Evolutionary conservation across 2,797 vertebrate species (phyloP).

Genomic region (Tympanoctomys barrerae): DNA sequence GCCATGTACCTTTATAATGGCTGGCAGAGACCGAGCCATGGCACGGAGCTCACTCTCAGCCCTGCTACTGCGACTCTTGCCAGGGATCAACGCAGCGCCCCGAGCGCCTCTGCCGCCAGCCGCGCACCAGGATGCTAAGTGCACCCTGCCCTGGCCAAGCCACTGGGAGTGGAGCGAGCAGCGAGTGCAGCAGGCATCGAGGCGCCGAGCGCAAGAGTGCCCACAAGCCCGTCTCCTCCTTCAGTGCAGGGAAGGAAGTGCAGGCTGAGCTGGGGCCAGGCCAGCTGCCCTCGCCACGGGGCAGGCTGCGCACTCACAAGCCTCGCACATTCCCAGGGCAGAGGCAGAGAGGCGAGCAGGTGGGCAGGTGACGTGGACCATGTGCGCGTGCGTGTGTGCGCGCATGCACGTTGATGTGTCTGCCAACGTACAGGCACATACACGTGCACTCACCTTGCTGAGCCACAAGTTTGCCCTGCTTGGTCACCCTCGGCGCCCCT

Average conservation of each 20-base stretch:
- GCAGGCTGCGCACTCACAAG: neutral
- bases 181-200: neutral
- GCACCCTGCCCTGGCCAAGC: neutral
- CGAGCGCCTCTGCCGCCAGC: neutral
- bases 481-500: neutral
- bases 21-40: neutral
- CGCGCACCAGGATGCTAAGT: neutral
- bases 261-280: neutral
- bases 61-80: neutral
- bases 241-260: neutral
- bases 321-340: neutral
- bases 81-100: neutral
- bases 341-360: neutral
- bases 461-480: accelerated
- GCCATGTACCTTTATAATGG: neutral
- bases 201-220: neutral
- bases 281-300: neutral
- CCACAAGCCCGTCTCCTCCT: neutral
- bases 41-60: neutral
- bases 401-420: no score
- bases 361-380: accelerated
- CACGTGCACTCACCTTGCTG: accelerated
- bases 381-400: no score
- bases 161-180: neutral
- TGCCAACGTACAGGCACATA: accelerated